Evolutionary conservation across 2,797 vertebrate genomes (phyloP).

Genomic region (Notolabrus celidotus): DNA sequence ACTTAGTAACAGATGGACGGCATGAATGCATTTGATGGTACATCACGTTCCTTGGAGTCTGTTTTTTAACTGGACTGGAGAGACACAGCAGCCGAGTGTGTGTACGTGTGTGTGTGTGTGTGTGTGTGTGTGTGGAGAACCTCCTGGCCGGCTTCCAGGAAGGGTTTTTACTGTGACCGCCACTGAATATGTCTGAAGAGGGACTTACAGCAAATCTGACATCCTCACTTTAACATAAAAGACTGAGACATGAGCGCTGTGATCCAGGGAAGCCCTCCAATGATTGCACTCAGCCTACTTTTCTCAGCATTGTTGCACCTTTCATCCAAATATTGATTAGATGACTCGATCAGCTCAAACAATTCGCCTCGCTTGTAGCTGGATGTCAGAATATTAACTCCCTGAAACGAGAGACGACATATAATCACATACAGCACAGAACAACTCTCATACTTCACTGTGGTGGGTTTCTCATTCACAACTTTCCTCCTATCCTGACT

Average conservation of each 20-base stretch:
- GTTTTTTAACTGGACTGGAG: slow-evolving; percentile 41
- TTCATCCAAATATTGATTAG: too few species aligned
- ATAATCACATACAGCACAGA: too few species aligned
- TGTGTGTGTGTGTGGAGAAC: slow-evolving; percentile 34
- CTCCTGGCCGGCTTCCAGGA: slow-evolving; percentile 54
- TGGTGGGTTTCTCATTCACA: slow-evolving; percentile 17
- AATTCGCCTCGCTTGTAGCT: too few species aligned
- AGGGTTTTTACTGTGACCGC: slow-evolving; percentile 41
- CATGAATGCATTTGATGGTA: slow-evolving; percentile 50
- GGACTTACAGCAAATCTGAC: slow-evolving; percentile 41
- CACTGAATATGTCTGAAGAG: slow-evolving; percentile 37
- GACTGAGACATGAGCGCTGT: slow-evolving; percentile 14
- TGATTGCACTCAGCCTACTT: not conserved
- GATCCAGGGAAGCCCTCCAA: slow-evolving; percentile 6
- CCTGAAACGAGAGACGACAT: too few species aligned
- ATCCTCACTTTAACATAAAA: slow-evolving; percentile 28
- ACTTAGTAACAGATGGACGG: slow-evolving; percentile 68
- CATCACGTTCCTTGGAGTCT: slow-evolving; percentile 41
- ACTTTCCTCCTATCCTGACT: slow-evolving; percentile 12
- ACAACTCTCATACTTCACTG: not conserved
- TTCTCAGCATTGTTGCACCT: not conserved
- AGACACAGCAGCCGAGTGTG: slow-evolving; percentile 62
- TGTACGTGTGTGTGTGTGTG: slow-evolving; percentile 53
- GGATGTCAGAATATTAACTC: too few species aligned
- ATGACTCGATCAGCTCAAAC: too few species aligned